Conservation (phyloP, 2,797 vertebrate species). For the Eidolon dupreanum region DNA sequence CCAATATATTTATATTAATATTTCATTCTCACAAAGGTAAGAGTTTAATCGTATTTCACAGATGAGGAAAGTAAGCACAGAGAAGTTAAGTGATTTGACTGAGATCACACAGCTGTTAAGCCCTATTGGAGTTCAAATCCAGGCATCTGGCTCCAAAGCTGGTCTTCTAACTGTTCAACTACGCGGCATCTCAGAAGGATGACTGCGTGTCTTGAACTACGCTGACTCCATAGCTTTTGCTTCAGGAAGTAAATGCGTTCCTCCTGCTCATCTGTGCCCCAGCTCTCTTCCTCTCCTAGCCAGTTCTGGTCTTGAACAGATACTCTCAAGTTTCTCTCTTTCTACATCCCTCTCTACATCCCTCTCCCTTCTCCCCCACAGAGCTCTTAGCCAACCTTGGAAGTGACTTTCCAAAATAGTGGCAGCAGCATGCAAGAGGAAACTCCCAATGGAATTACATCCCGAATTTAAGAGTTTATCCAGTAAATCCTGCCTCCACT, state of each 20-base stretch:
- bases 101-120: neutral
- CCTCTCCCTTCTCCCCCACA: fast-evolving
- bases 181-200: neutral
- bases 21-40: neutral
- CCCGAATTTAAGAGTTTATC: neutral
- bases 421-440: neutral
- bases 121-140: neutral
- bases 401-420: neutral
- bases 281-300: neutral
- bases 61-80: neutral
- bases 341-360: neutral
- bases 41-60: neutral
- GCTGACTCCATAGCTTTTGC: neutral
- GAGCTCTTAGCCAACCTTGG: neutral
- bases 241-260: neutral
- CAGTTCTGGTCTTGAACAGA: neutral
- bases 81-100: neutral
- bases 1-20: neutral
- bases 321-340: neutral
- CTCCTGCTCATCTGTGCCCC: neutral
- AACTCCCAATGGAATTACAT: neutral
- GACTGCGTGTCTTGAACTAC: neutral
- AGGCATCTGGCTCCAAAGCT: neutral
- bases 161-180: neutral
- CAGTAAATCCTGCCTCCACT: neutral